Base-by-base conservation (phyloP, 2,797 vertebrate species). In the Pseudochirops cupreus region DNA sequence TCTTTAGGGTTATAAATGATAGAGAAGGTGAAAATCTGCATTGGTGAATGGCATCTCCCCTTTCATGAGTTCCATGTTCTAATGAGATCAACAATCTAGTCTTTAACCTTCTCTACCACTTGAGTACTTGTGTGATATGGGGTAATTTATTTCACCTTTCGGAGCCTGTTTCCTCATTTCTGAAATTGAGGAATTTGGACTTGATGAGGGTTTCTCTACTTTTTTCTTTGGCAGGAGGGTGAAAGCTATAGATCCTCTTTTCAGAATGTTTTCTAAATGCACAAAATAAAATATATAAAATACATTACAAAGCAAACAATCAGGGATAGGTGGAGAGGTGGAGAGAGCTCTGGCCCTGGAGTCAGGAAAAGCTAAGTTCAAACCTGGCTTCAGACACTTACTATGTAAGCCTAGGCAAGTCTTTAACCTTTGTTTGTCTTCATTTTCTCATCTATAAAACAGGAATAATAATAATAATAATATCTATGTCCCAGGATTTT, bases 191-290 rank as follows among this genome's bases (percentile, higher is more conserved):
- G 39, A 18, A 6, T 26, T 26, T 46, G 82, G n/a, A 74, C 53
- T 46, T 57, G 28, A 74, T 57, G 53, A 92, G 26, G 67, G 31
- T 29, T 92, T 46, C 24, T 82, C 90, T 12, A 52, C 67, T 33
- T 91, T 93, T 56, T 54, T 93, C 50, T 58, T 92, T 54, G 92
- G 54, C 91, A 97, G 97, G 97, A 91, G 95, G 96, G 96, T 92
- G 96, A 93, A 96, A 95, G 33, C 7, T 7, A 74, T 39, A 74
- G 16, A 39, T 39, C 5, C 16, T n/a, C n/a, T 39, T 74, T 29
- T 39, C n/a, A 39, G 6, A 9, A 39, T 39, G 67, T 67, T n/a
- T 67, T 16, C 14, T 67, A 16, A 67, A 67, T n/a, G 14, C 62
- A 67, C 14, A 67, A 67, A 39, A 74, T 18, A 74, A 74, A 74